Conservation (phyloP, 2,888 invertebrate species). For the Xanthostigma xanthostigma region DNA sequence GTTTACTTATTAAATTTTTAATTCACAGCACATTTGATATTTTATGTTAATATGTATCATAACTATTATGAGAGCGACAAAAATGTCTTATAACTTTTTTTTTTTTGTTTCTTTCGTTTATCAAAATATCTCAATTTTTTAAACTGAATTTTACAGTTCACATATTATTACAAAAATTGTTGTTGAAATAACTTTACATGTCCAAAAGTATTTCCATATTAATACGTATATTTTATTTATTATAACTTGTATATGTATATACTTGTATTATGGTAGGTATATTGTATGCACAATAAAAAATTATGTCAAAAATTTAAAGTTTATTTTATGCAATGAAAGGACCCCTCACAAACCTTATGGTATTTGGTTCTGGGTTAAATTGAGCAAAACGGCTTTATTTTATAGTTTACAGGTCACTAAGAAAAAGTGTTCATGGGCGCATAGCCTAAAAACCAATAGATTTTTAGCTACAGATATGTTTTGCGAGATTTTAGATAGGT, state of each 20-base stretch:
- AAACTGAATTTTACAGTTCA: conserved; percentile 1
- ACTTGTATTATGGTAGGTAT: conserved; percentile 28
- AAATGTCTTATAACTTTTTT: conserved; percentile 21
- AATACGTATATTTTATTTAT: conserved; percentile 24
- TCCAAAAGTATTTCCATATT: conserved; percentile 30
- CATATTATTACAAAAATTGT: conserved; percentile 2
- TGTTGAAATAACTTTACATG: conserved; percentile 16
- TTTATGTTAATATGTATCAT: conserved; percentile 20
- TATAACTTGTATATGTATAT: conserved; percentile 33
- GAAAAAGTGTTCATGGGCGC: no score
- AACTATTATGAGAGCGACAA: conserved; percentile 9
- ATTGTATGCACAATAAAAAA: conserved; percentile 33
- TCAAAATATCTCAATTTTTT: conserved; percentile 1
- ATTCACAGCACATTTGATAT: no score
- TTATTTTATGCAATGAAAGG: not conserved
- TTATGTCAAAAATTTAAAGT: conserved; percentile 16
- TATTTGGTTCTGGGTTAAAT: no score
- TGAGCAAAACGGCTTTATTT: no score
- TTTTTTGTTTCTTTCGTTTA: conserved; percentile 11
- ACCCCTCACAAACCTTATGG: no score
- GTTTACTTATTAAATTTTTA: no score
- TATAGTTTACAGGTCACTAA: no score
- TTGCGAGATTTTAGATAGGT: no score
- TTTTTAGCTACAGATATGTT: no score
- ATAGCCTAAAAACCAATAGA: no score